These are phyloP conservation scores for Epinephelus lanceolatus DNA, from an alignment of 2,113 vertebrate genomes.

Conservation along the genomic window DNA sequence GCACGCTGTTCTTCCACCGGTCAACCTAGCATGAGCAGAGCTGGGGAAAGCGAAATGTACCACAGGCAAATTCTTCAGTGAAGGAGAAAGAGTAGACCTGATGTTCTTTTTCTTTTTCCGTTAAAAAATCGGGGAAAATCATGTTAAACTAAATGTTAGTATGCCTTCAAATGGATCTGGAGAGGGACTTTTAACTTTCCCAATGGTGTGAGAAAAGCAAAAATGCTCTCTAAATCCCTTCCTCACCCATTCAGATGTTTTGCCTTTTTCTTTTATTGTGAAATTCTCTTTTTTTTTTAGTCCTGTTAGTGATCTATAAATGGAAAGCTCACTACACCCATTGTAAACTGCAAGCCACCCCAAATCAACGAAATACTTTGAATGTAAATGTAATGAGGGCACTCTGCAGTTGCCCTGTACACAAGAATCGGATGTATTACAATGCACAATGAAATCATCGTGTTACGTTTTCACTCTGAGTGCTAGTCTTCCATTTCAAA, in stretches of 20 bases:
- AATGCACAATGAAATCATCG: slow-evolving; percentile 1
- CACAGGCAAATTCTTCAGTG: no score
- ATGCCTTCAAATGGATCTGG: no score
- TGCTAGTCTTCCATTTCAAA: slow-evolving; percentile 18
- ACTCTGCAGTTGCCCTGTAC: not conserved
- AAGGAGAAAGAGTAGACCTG: no score
- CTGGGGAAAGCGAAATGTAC: no score
- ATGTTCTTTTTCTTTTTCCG: no score
- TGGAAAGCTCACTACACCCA: not conserved
- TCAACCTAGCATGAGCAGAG: no score
- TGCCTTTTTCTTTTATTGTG: slow-evolving; percentile 4
- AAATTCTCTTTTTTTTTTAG: not conserved
- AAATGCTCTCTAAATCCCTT: not conserved
- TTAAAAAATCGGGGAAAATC: no score
- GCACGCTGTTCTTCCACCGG: no score
- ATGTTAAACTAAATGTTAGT: no score
- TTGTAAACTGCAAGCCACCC: not conserved
- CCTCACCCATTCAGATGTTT: not conserved
- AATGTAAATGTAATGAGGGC: slow-evolving; percentile 6
- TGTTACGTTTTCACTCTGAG: slow-evolving; percentile 1
- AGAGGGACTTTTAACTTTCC: not conserved
- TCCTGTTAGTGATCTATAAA: slow-evolving; percentile 4
- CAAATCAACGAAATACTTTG: not conserved
- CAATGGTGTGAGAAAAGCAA: not conserved
- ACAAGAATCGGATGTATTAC: slow-evolving; percentile 1